Conservation (phyloP, 2,113 vertebrate species). For the Meles meles region DNA sequence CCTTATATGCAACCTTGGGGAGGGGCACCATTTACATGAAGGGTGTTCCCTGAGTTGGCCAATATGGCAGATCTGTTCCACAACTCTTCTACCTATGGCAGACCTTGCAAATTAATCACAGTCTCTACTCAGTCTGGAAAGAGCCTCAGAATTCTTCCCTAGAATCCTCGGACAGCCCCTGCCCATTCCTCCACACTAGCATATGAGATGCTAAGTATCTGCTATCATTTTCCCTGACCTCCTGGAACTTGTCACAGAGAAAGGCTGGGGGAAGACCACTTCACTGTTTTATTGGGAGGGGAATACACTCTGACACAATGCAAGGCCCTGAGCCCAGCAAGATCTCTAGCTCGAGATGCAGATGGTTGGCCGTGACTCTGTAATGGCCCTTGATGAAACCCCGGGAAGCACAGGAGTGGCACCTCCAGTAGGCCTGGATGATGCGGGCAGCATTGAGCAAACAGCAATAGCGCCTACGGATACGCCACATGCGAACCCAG, state of each 20-base stretch:
- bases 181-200: neutral
- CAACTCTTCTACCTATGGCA: neutral
- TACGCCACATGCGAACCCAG: slow-evolving; percentile 50
- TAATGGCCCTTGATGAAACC: slow-evolving; percentile 63
- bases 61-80: neutral
- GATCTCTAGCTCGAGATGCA: slow-evolving; percentile 57
- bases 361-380: slow-evolving; percentile 30
- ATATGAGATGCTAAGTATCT: neutral
- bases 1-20: neutral
- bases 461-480: neutral
- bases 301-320: slow-evolving; percentile 52
- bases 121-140: neutral
- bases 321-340: slow-evolving; percentile 54
- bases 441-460: neutral
- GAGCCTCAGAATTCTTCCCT: neutral
- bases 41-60: neutral
- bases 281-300: slow-evolving; percentile 66
- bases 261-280: neutral
- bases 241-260: neutral
- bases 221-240: neutral
- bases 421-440: slow-evolving; percentile 67
- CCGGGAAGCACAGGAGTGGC: neutral
- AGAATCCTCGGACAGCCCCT: neutral
- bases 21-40: neutral
- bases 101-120: neutral